A percentile compares a stretch with the other conserved stretches of the same genome.
phyloP scores from a whole-genome alignment of 1,140 invertebrate species.

The Lordiphosa clarofinis region DNA sequence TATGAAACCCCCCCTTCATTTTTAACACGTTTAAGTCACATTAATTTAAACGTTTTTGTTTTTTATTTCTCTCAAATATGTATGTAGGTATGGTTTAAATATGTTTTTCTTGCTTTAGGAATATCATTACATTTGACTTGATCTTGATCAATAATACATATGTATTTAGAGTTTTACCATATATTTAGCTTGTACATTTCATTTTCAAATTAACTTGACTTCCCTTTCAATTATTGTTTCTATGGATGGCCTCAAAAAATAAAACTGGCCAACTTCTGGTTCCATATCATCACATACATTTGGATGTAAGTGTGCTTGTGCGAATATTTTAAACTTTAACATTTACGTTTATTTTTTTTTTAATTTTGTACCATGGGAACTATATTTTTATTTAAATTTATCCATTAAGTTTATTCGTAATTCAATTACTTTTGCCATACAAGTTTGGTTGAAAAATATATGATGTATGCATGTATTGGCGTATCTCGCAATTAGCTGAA shows the following conservation, averaged over 20 bases:
- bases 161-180: constrained; percentile 26
- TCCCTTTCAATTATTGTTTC: constrained; percentile 40
- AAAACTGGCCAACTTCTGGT: constrained; percentile 27
- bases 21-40: constrained; percentile 1
- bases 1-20: not conserved
- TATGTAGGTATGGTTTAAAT: constrained; percentile 51
- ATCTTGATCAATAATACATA: constrained; percentile 18
- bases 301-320: constrained; percentile 28
- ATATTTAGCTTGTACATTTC: constrained; percentile 48
- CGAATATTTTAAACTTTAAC: constrained; percentile 42
- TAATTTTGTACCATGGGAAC: constrained; percentile 49
- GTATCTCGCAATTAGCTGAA: constrained; percentile 7
- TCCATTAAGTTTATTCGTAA: constrained; percentile 36
- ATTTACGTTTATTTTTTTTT: constrained; percentile 22
- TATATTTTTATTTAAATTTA: constrained; percentile 24
- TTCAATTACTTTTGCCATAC: constrained; percentile 56
- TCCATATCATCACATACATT: constrained; percentile 11
- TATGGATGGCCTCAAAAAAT: constrained; percentile 19
- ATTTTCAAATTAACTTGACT: constrained; percentile 45
- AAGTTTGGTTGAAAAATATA: constrained; percentile 61
- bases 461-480: constrained; percentile 19
- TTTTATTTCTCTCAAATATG: constrained; percentile 46
- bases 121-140: constrained; percentile 64
- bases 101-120: constrained; percentile 38
- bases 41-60: constrained; percentile 43